These are phyloP conservation scores for Tachuris rubrigastra DNA, from an alignment of 2,113 vertebrate species.

Conservation along the genomic window DNA sequence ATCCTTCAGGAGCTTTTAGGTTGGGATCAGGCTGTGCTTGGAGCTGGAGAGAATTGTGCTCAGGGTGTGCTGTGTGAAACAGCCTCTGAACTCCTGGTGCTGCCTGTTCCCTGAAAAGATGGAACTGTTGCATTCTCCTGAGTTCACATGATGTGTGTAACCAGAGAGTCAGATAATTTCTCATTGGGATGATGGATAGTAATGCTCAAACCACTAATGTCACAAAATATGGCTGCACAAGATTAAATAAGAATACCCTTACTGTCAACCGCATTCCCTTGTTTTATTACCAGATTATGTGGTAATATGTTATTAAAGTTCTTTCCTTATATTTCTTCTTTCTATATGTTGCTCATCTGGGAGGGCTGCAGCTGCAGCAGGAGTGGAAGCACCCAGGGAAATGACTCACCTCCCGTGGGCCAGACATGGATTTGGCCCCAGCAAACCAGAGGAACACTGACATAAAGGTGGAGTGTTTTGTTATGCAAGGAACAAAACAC, in stretches of 20 bases:
- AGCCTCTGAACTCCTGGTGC: not conserved
- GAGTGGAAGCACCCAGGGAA: not conserved
- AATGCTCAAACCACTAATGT: not conserved
- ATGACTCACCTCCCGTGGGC: constrained; percentile 46
- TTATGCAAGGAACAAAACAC: not conserved
- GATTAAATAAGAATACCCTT: not conserved
- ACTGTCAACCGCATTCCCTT: not conserved
- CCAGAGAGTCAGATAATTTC: not conserved
- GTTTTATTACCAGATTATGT: not conserved
- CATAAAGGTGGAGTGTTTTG: not conserved
- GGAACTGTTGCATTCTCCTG: not conserved
- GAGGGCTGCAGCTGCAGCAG: constrained; percentile 46
- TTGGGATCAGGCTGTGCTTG: not conserved
- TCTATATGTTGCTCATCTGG: not conserved
- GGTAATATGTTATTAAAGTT: not conserved
- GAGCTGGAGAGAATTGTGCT: not conserved
- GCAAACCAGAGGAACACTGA: not conserved
- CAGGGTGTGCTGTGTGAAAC: not conserved
- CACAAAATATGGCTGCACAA: not conserved
- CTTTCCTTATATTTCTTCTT: not conserved
- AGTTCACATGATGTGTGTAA: not conserved
- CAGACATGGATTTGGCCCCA: not conserved
- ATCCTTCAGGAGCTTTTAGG: not conserved
- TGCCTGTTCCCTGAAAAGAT: not conserved
- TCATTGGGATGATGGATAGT: not conserved